phyloP scores from a whole-genome alignment of 2,113 vertebrate species.

The Callionymus lyra region DNA sequence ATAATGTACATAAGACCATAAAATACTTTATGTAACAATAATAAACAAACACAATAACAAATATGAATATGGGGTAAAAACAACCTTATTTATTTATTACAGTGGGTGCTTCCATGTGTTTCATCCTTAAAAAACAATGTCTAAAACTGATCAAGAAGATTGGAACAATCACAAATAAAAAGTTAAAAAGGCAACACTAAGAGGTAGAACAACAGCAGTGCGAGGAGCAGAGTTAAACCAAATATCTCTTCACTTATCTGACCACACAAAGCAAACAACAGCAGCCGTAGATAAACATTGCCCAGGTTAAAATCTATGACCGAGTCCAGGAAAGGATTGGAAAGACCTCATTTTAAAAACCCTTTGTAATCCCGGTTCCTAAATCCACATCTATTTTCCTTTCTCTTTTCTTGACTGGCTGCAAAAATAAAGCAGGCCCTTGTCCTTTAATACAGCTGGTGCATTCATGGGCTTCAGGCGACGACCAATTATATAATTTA shows the following conservation, averaged over 20 bases:
- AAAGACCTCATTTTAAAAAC: background rate
- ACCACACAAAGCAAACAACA: slow-evolving; percentile 24
- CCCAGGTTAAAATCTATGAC: background rate
- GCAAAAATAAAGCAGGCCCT: slow-evolving; percentile 32
- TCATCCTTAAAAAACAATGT: no score
- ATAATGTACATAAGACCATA: no score
- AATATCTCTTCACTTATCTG: slow-evolving; percentile 11
- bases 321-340: background rate
- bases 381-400: slow-evolving; percentile 4
- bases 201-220: slow-evolving; percentile 6
- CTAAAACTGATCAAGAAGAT: no score
- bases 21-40: no score
- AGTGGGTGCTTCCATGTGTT: no score
- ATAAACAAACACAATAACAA: no score
- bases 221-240: slow-evolving; percentile 13
- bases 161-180: no score
- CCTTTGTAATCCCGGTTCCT: background rate
- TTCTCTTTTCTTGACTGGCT: slow-evolving; percentile 10
- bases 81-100: no score
- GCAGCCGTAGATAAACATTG: slow-evolving; percentile 4
- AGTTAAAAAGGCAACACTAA: no score
- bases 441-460: slow-evolving; percentile 37
- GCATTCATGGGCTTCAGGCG: slow-evolving; percentile 48
- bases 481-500: slow-evolving; percentile 58
- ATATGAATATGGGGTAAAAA: no score